Evolutionary conservation across 1,140 invertebrate genomes (phyloP).

Genomic region (Temnothorax nylanderi): DNA sequence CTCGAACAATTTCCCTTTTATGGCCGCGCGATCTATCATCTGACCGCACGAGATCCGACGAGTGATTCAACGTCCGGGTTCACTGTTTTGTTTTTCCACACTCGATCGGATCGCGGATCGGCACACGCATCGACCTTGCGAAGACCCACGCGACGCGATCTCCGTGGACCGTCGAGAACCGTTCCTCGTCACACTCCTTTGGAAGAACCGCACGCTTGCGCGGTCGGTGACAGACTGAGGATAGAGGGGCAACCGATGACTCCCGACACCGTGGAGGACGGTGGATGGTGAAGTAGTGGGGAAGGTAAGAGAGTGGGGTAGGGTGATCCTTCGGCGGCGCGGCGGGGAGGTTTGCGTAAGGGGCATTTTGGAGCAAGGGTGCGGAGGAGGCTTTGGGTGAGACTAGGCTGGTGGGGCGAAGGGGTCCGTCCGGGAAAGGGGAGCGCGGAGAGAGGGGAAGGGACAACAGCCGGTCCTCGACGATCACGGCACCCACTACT

Average conservation of each 20-base stretch:
- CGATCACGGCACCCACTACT: conserved; percentile 79
- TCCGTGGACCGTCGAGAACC: background rate
- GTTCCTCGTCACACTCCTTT: background rate
- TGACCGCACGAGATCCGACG: background rate
- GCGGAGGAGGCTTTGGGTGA: conserved; percentile 30
- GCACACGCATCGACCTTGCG: conserved; percentile 4
- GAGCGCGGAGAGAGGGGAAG: background rate
- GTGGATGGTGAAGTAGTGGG: conserved; percentile 45
- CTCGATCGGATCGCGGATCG: background rate
- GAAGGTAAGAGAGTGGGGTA: conserved; percentile 54
- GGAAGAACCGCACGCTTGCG: conserved; percentile 79
- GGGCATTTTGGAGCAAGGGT: conserved; percentile 65
- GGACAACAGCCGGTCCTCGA: conserved; percentile 82
- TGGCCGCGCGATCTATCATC: background rate
- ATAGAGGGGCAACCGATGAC: conserved; percentile 75
- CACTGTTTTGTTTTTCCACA: background rate
- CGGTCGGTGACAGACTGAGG: conserved; percentile 82
- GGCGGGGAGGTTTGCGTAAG: conserved; percentile 68
- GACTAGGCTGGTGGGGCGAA: background rate
- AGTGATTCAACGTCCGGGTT: background rate
- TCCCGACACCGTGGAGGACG: conserved; percentile 73
- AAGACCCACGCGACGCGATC: conserved; percentile 15
- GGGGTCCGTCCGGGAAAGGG: background rate
- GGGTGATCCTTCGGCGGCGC: conserved; percentile 62
- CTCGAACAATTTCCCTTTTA: conserved; percentile 7